Base-by-base conservation (phyloP, 2,113 vertebrate species). In the Raphicerus campestris region DNA sequence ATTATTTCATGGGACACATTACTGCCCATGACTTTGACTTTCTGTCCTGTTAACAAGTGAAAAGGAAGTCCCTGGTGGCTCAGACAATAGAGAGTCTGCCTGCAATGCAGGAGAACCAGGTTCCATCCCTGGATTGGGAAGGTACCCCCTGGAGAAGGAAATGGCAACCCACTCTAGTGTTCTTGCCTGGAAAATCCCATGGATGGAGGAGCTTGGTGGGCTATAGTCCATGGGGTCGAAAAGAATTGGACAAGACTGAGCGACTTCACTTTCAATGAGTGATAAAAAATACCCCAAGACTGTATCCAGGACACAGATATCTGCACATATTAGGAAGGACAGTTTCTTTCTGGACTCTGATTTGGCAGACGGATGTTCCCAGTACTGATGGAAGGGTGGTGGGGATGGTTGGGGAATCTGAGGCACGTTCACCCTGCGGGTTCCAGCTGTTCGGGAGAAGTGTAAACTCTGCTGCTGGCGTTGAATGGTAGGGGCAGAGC, bases 161-260 rank as follows among this genome's bases (percentile, higher is more conserved):
- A 39, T 24, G 5, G 19, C n/a, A 73, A 6, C 66, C 20, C 19
- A 39, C 66, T 73, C n/a, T 19, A 73, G n/a, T 22, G 4, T 39
- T 19, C 66, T 73, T 22, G 66, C n/a, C 20, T 73, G n/a, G n/a
- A 39, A 22, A 70, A 70, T 70, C 66, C 66, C n/a, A 11, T 22
- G n/a, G 19, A 11, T 2, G 5, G n/a, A 70, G n/a, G 66, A 70
- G 30, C 60, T 28, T 61, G 30, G 30, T 61, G 30, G 60, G 14
- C 30, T 4, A 32, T 0, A 61, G 66, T 39, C 66, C 66, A 39
- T 3, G n/a, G 16, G 66, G n/a, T 70, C 1, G 10, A 11, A 39
- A 70, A 70, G 2, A 22, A 20, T 70, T 0, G 1, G 10, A 39
- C n/a, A 39, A 2, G 2, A 22, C 66, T 70, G 19, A 70, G 19